Evolutionary conservation across 2,113 vertebrate genomes (phyloP), one percentile per base, ranked within the genome.

Genomic region (Eonycteris spelaea): DNA sequence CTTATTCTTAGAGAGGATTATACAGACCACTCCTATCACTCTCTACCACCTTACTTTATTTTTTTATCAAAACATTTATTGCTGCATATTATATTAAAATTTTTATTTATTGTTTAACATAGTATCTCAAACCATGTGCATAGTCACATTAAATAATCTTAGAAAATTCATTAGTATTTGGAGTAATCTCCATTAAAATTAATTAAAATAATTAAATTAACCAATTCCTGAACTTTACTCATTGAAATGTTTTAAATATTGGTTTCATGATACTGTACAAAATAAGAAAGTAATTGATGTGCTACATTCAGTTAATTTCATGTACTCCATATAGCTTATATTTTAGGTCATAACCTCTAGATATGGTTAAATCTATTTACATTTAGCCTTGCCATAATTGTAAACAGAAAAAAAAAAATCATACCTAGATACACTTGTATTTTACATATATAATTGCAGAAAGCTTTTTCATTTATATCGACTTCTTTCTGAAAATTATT

Each of bases 261-360:
- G 5, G 0, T 77, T 6, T 40, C 33, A 90, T 15, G 38, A 75
- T 55, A 53, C 35, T 43, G 10, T 28, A 35, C 7, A 74, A 95
- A 94, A 61, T 94, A 89, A 87, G n/a, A 87, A 91, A 91, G 35
- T 65, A 86, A 85, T 67, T 73, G 57, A 89, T 55, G 18, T 51
- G 53, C 55, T 86, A 59, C 7, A n/a, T 40, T 94, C 8, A 63
- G 26, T 71, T 94, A 88, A 78, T 83, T 73, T 83, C 10, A 33
- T n/a, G 28, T 83, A n/a, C 2, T 73, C 7, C 19, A 35, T 35
- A 38, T 71, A 68, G n/a, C 8, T n/a, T 75, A 35, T 70, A 38
- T 78, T 87, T 79, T 74, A 70, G 28, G 10, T 18, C 35, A 74
- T 5, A 59, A 85, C 0, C 0, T 78, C 22, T 79, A 57, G 11